Conservation (phyloP, 1,140 invertebrate genomes). For the Palaemon carinicauda region DNA sequence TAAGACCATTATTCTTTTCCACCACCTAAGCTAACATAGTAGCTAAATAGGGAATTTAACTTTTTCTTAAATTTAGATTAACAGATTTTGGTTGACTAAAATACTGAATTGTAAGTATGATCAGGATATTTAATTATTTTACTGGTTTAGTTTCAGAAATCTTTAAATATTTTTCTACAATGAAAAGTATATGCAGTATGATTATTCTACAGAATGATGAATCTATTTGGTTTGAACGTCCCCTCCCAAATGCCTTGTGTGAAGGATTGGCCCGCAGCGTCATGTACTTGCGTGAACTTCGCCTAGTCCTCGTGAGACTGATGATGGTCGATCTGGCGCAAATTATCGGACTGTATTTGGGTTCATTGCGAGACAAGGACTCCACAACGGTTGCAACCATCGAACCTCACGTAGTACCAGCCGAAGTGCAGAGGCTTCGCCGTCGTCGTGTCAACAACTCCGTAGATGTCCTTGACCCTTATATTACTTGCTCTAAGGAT, state of each 20-base stretch:
- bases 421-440: slow-evolving; percentile 18
- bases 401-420: slow-evolving; percentile 24
- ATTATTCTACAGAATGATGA: slow-evolving; percentile 37
- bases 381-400: slow-evolving; percentile 9
- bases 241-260: slow-evolving; percentile 7
- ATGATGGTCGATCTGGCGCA: slow-evolving; percentile 36
- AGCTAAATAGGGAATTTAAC: too few relatives aligned
- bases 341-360: slow-evolving; percentile 5
- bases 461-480: neutral
- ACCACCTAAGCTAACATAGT: too few relatives aligned
- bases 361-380: slow-evolving; percentile 30
- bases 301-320: neutral
- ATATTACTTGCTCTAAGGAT: neutral
- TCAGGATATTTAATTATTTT: too few relatives aligned
- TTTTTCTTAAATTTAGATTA: too few relatives aligned
- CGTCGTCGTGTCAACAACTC: neutral
- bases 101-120: too few relatives aligned
- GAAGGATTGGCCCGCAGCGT: slow-evolving; percentile 24
- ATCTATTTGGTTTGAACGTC: slow-evolving; percentile 38
- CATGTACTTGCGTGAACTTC: slow-evolving; percentile 20
- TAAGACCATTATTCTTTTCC: too few relatives aligned
- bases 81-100: too few relatives aligned
- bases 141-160: too few relatives aligned
- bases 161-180: too few relatives aligned
- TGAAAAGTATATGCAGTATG: too few relatives aligned